These are phyloP conservation scores for Eupelmus urozonus DNA, from an alignment of 2,888 invertebrate species.

Conservation along the genomic window DNA sequence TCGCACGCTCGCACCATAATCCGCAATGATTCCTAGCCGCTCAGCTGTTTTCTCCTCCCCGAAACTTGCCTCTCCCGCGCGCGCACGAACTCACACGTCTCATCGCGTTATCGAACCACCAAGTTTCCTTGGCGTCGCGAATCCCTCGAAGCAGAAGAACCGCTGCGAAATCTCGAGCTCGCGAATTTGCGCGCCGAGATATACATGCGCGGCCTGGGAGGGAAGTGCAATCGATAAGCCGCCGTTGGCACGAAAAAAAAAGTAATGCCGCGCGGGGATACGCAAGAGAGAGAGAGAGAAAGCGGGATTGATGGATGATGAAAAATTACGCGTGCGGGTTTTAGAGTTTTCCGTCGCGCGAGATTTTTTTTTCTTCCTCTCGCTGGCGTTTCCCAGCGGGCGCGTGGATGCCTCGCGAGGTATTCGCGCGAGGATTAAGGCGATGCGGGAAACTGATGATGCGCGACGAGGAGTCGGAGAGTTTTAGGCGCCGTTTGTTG, in stretches of 20 bases:
- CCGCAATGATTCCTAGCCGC: slow-evolving; percentile 12
- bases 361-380: no score
- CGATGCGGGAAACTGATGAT: background rate
- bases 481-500: background rate
- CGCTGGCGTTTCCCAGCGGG: no score
- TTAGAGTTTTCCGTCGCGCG: slow-evolving; percentile 20
- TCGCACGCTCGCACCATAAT: slow-evolving; percentile 17
- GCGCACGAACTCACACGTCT: slow-evolving; percentile 16
- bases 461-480: background rate
- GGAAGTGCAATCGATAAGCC: slow-evolving; percentile 24
- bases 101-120: slow-evolving; percentile 32
- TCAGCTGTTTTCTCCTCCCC: background rate
- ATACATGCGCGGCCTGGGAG: no score
- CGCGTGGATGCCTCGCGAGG: background rate
- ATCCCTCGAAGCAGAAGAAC: background rate
- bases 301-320: slow-evolving; percentile 51
- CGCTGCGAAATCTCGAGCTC: background rate
- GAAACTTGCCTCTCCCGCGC: background rate
- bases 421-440: slow-evolving; percentile 12
- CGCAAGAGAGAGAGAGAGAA: no score
- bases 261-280: background rate
- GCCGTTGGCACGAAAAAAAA: slow-evolving; percentile 3
- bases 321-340: slow-evolving; percentile 42
- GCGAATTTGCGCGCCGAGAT: background rate
- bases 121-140: slow-evolving; percentile 24